Base-by-base conservation (phyloP, 2,888 invertebrate genomes). In the Maniola hyperantus region DNA sequence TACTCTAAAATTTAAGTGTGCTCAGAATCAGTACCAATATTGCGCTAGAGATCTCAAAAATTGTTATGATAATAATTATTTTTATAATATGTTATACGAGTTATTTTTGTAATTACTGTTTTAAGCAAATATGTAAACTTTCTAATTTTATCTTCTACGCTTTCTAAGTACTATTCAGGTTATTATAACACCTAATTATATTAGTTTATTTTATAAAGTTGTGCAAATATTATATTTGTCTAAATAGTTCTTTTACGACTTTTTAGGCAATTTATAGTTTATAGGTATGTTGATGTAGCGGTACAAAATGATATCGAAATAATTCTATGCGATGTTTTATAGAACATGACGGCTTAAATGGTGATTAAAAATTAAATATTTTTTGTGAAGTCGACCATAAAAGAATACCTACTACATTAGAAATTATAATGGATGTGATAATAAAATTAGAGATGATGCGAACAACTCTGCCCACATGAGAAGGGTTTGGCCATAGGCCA, bases 121-220 rank as follows among this genome's bases (percentile, higher is more conserved):
- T 59, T 15, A 64, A 64, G 11, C 60, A 61, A 50, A 50, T 53
- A 62, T 64, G 34, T 42, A 62, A 67, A 69, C 67, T 69, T 67
- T 69, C 69, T 69, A 67, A 61, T 60, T 26, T 36, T 58, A 48
- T 58, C 39, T 62, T 67, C 62, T 67, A 67, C 67, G 67, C 67
- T 65, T 67, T 70, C 69, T 67, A 59, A 59, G 20, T 58, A 59
- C 48, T 53, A 65, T 34, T 58, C 44, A 46, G 53, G 39, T 65
- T 58, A 68, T 61, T 51, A 61, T 65, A 57, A 42, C 42, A 13
- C 20, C 39, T 57, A 57, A 55, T 55, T 55, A 20, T 57, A 20
- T 39, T 55, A 15, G 54, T 55, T 55, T 11, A 34, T 42, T 42
- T 42, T 57, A 13, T 33, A n/a, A 26, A 13, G 11, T 10, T 18